Evolutionary conservation across 1,140 invertebrate genomes (phyloP), one percentile per base, ranked within the genome.

Genomic region (Pseudoatta argentina): DNA sequence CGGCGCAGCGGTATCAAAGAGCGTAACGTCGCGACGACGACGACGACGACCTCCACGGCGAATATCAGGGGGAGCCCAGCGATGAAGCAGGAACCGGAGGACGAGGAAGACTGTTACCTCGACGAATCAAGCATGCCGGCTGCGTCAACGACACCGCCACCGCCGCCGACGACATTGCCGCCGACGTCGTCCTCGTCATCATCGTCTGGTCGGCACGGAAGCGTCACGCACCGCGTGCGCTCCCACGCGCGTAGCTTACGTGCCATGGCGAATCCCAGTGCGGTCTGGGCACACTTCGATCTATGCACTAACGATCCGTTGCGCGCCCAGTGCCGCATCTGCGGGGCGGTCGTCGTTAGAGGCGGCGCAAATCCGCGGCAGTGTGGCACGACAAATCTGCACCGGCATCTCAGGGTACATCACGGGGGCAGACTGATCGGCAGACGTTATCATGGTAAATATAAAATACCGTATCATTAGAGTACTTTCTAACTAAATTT

Each of bases 271-370:
- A 95, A 95, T 75, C 94, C 95, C 0, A 95, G 95, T 88, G 95
- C 95, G 10, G 95, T 95, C 24, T 95, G 95, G 95, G 94, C 94
- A 0, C 95, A 95, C 66, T 95, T 95, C 71, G 94, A 95, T 83
- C 87, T 95, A 1, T 95, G 94, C 81, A 85, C 86, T 2, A 95
- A 95, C 88, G 94, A 95, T 81, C 94, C 95, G 1, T 71, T 95
- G 44, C 90, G 94, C 30, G 95, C 95, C 1, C 93, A 95, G 71
- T 95, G 95, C 73, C 91, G 94, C 21, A 94, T 95, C n/a, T 95
- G 95, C 64, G 95, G 94, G 8, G 93, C 94, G 57, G 94, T 95
- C 2, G 95, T 95, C 27, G 95, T 95, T 6, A 85, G 95, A 16
- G 95, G 95, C 7, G 95, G 95, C 3, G 94, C 94, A 18, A 95